Percentiles rank a stretch among this genome's conserved stretches.
Evolutionary conservation across 2,797 vertebrate genomes (phyloP).

Genomic region (Anguilla pacifica): DNA sequence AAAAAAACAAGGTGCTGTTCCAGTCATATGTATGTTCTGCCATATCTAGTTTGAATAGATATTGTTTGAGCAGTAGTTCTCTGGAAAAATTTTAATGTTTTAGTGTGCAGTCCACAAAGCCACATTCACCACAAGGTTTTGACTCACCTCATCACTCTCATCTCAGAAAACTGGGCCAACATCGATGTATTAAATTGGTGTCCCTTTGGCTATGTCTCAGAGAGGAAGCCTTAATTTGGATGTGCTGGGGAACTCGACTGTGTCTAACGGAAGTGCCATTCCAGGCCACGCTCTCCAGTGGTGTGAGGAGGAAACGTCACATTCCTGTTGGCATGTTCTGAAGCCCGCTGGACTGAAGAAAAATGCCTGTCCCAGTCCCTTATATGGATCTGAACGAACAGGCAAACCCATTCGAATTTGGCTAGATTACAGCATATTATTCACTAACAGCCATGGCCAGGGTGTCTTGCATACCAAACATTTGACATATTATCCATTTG

Average conservation of each 20-base stretch:
- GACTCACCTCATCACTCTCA: neutral
- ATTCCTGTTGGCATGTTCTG: neutral
- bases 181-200: conserved; percentile 46
- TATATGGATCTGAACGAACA: neutral
- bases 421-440: neutral
- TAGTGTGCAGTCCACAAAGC: neutral
- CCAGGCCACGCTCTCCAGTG: neutral
- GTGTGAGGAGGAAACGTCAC: neutral
- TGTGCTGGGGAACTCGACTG: conserved; percentile 30
- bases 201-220: conserved; percentile 51
- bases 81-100: neutral
- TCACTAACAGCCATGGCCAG: neutral
- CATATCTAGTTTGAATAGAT: neutral
- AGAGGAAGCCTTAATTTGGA: conserved; percentile 38
- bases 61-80: neutral
- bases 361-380: neutral
- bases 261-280: neutral
- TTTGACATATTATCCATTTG: neutral
- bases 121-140: neutral
- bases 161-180: conserved; percentile 68
- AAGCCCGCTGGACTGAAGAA: neutral
- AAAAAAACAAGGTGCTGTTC: neutral
- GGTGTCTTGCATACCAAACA: neutral
- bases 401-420: neutral
- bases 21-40: neutral